Conservation (phyloP, 2,113 vertebrate genomes). For the Machaerirhynchus nigripectus region DNA sequence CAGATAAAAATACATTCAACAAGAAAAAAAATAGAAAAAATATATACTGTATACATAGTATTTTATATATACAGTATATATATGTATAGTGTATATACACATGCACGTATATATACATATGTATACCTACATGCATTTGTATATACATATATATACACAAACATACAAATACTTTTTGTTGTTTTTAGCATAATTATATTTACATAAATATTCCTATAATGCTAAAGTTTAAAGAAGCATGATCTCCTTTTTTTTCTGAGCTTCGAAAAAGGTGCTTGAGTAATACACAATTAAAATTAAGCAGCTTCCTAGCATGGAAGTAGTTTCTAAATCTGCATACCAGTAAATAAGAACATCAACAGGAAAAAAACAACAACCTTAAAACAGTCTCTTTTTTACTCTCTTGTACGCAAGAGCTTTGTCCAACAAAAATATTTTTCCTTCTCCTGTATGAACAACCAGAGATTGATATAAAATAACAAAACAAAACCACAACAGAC, state of each 20-base stretch:
- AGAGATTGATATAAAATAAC: constrained; percentile 68
- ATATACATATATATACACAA: constrained; percentile 80
- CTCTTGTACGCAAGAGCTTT: constrained; percentile 77
- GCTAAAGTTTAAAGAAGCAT: constrained; percentile 86
- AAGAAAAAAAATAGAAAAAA: constrained; percentile 81
- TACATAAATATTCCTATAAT: constrained; percentile 92
- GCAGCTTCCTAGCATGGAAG: constrained; percentile 79
- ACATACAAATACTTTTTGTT: constrained; percentile 84
- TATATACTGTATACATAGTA: constrained; percentile 81
- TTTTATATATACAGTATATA: constrained; percentile 73
- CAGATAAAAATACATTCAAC: constrained; percentile 94
- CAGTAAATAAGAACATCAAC: constrained; percentile 78
- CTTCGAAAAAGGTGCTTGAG: constrained; percentile 91
- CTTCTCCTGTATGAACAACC: constrained; percentile 73
- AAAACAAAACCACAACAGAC: constrained; percentile 72
- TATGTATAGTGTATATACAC: constrained; percentile 69
- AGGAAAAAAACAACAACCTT: constrained; percentile 69
- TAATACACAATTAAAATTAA: constrained; percentile 87
- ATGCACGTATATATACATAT: constrained; percentile 66
- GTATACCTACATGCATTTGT: constrained; percentile 77
- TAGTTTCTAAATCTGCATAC: constrained; percentile 83
- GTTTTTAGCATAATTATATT: constrained; percentile 86
- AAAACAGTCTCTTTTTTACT: constrained; percentile 72
- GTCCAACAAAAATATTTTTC: constrained; percentile 71
- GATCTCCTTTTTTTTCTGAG: constrained; percentile 77